These are phyloP conservation scores for Paramuricea clavata DNA, from an alignment of 92 coral and sea anemone genomes.

Conservation along the genomic window DNA sequence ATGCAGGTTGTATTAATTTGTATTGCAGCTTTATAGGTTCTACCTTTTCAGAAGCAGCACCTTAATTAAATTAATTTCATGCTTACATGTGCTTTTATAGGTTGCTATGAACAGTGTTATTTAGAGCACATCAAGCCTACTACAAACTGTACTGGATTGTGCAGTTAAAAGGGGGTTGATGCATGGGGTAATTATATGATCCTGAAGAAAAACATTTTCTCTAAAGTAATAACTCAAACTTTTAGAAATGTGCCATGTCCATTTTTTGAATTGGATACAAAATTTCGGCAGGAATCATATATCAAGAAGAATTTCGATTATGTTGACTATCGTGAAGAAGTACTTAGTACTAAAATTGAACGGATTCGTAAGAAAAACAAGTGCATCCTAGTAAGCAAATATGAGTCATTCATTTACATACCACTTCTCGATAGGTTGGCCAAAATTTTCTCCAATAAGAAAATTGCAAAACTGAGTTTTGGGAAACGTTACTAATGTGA, in stretches of 20 bases:
- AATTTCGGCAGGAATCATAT: not conserved
- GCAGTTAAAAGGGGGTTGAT: not conserved
- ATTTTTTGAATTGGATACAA: slow-evolving; percentile 2
- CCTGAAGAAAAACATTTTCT: not conserved
- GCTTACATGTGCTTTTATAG: not conserved
- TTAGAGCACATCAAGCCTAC: not conserved
- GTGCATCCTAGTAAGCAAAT: not conserved
- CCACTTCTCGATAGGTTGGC: slow-evolving; percentile 24
- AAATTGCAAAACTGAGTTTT: not conserved
- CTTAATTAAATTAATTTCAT: no score
- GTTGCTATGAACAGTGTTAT: slow-evolving; percentile 27
- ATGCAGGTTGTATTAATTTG: no score
- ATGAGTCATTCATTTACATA: slow-evolving; percentile 9
- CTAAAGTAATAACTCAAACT: not conserved
- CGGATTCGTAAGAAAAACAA: slow-evolving; percentile 5
- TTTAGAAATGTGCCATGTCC: not conserved
- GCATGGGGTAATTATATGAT: not conserved
- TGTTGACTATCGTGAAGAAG: slow-evolving; percentile 21
- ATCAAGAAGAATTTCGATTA: slow-evolving; percentile 31
- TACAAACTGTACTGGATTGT: not conserved
- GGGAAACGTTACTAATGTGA: not conserved
- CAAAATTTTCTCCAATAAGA: slow-evolving; percentile 16
- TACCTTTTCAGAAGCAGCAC: no score
- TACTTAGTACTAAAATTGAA: not conserved
- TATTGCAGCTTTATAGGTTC: no score